phyloP scores from a whole-genome alignment of 1,140 invertebrate species.

The Sitophilus oryzae region DNA sequence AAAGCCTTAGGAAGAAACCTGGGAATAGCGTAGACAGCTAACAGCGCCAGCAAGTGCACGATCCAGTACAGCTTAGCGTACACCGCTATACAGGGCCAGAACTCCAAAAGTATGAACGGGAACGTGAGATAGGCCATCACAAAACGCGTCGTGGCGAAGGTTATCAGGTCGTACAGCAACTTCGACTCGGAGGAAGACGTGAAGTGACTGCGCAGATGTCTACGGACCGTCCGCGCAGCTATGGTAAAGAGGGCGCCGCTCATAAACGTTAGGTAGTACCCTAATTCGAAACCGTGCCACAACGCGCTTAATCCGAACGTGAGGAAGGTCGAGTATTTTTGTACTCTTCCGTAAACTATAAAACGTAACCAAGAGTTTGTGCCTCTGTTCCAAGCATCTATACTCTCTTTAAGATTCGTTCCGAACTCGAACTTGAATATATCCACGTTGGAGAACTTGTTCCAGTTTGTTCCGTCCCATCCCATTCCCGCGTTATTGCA shows the following conservation, averaged over 20 bases:
- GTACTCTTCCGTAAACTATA: constrained; percentile 78
- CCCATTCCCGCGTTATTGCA: constrained; percentile 92
- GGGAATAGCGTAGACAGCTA: constrained; percentile 43
- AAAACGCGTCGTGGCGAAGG: constrained; percentile 72
- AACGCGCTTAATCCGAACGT: constrained; percentile 87
- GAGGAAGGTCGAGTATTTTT: constrained; percentile 55
- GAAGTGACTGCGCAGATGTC: constrained; percentile 71
- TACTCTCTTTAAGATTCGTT: constrained; percentile 70
- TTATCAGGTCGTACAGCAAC: constrained; percentile 70
- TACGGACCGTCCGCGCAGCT: constrained; percentile 62
- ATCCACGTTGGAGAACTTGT: constrained; percentile 86
- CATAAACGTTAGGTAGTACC: constrained; percentile 94
- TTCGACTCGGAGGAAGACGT: constrained; percentile 55
- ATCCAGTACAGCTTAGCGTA: constrained; percentile 49
- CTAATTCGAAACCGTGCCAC: constrained; percentile 97
- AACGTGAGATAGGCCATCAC: constrained; percentile 81
- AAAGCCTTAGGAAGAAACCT: constrained; percentile 30
- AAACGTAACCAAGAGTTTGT: constrained; percentile 85
- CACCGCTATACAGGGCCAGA: constrained; percentile 44
- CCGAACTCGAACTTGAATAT: constrained; percentile 86
- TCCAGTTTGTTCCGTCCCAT: constrained; percentile 87
- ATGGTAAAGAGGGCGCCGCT: constrained; percentile 82
- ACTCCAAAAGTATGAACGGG: constrained; percentile 84
- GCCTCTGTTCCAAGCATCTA: constrained; percentile 86
- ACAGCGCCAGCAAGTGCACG: constrained; percentile 45